These are phyloP conservation scores for Eulemur coronatus DNA, from an alignment of 2,797 vertebrate genomes.

Conservation along the genomic window DNA sequence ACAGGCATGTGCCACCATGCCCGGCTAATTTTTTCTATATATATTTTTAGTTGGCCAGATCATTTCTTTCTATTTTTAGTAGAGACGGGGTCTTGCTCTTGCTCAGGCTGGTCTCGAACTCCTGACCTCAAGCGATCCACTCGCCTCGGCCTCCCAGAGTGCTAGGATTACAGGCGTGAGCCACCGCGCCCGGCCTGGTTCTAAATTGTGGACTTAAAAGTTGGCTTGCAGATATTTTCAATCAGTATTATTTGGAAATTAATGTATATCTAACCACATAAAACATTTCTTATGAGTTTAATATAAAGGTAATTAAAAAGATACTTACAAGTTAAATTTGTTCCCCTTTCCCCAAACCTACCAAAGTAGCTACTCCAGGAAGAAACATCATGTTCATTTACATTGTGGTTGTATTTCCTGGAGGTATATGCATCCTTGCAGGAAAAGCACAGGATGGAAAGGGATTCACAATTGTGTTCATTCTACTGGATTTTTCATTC, in stretches of 20 bases:
- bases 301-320: neutral
- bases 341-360: neutral
- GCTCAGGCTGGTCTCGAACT: too few relatives aligned
- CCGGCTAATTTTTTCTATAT: too few relatives aligned
- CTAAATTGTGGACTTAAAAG: slow-evolving; percentile 74
- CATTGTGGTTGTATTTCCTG: neutral
- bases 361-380: neutral
- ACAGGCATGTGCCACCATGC: too few relatives aligned
- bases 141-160: too few relatives aligned
- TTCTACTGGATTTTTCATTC: slow-evolving; percentile 43
- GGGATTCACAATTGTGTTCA: neutral
- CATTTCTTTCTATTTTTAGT: too few relatives aligned
- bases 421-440: neutral
- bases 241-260: slow-evolving; percentile 80
- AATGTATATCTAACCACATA: slow-evolving; percentile 74
- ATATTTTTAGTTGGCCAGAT: too few relatives aligned
- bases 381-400: neutral
- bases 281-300: neutral
- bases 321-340: neutral
- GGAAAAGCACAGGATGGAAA: neutral
- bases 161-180: too few relatives aligned
- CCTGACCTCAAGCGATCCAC: too few relatives aligned
- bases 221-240: slow-evolving; percentile 79
- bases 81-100: too few relatives aligned
- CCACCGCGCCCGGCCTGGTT: slow-evolving; percentile 48